Conservation (phyloP, 2,888 invertebrate species). For the Parascotia fuliginaria region DNA sequence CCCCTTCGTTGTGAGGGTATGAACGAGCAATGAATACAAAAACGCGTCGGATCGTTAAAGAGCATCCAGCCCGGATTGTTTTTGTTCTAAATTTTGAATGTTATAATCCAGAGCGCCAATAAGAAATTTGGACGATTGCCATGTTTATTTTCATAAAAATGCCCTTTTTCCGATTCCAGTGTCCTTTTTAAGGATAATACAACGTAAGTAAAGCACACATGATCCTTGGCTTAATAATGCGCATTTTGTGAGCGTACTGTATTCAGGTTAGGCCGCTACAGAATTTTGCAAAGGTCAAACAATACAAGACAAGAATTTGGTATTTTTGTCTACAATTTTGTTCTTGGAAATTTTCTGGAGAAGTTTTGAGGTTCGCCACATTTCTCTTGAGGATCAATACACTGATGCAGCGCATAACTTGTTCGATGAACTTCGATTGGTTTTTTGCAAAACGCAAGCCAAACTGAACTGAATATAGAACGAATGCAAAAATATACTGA, state of each 20-base stretch:
- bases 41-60: constrained; percentile 56
- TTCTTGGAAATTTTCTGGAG: constrained; percentile 4
- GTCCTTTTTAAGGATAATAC: constrained; percentile 7
- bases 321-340: constrained; percentile 15
- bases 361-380: constrained; percentile 17
- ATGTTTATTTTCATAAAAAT: constrained; percentile 16
- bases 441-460: constrained; percentile 14
- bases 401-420: constrained; percentile 22
- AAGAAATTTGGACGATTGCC: constrained; percentile 7
- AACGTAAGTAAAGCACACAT: constrained; percentile 27
- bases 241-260: constrained; percentile 13
- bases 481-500: constrained; percentile 17
- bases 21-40: constrained; percentile 59
- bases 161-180: neutral
- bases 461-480: constrained; percentile 20
- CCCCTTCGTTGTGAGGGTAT: constrained; percentile 37
- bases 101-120: constrained; percentile 29
- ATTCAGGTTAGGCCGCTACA: constrained; percentile 9
- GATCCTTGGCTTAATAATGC: constrained; percentile 17
- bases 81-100: constrained; percentile 52
- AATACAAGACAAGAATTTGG: constrained; percentile 13
- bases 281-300: constrained; percentile 27
- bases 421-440: constrained; percentile 2
- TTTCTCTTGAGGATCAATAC: constrained; percentile 6
- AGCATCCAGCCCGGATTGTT: constrained; percentile 54